phyloP scores from a whole-genome alignment of 2,888 invertebrate genomes.

The Platynereis dumerilii region DNA sequence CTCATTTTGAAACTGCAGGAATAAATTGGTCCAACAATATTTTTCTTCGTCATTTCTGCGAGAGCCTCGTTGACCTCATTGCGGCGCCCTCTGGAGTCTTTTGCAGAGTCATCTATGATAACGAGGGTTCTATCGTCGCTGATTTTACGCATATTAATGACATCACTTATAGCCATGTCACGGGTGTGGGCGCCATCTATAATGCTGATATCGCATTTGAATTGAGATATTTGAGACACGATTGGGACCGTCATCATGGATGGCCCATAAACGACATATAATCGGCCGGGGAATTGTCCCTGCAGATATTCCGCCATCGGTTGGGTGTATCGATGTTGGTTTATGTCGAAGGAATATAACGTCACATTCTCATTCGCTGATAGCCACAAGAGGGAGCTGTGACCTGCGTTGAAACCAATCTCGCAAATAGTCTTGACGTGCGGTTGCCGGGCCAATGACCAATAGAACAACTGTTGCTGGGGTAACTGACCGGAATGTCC shows the following conservation, averaged over 20 bases:
- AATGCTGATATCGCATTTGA: neutral
- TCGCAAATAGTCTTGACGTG: slow-evolving; percentile 2
- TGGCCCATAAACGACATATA: neutral
- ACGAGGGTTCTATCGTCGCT: neutral
- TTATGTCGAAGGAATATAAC: neutral
- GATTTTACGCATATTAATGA: neutral
- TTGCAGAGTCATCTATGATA: neutral
- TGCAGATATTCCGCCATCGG: slow-evolving; percentile 1
- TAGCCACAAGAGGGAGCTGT: neutral
- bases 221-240: neutral
- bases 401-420: slow-evolving; percentile 2
- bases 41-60: too few relatives aligned
- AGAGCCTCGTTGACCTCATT: too few relatives aligned
- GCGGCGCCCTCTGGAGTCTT: too few relatives aligned
- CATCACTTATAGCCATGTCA: neutral
- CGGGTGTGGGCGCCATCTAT: neutral
- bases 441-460: neutral
- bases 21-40: too few relatives aligned
- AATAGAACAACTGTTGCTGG: too few relatives aligned
- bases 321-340: neutral
- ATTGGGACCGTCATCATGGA: neutral
- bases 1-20: too few relatives aligned
- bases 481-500: too few relatives aligned
- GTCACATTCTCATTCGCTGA: neutral
- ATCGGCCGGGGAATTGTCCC: neutral